Conservation (phyloP, 2,797 vertebrate genomes). For the Borostomias antarcticus region DNA sequence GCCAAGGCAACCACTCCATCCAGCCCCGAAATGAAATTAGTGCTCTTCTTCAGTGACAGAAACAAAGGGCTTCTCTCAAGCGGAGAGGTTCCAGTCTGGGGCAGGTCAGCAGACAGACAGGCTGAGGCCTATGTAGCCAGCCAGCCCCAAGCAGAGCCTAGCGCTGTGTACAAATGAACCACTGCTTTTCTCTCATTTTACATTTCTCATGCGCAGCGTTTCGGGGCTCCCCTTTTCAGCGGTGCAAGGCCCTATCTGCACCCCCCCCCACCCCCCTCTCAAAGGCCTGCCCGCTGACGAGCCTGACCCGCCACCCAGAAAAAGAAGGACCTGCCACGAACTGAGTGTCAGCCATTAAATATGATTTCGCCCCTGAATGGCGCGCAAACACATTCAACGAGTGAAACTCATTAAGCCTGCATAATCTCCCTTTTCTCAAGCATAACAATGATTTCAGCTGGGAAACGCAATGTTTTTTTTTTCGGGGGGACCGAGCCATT, state of each 20-base stretch:
- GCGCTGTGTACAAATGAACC: conserved; percentile 72
- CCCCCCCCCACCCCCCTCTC: conserved; percentile 63
- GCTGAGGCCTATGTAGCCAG: conserved; percentile 48
- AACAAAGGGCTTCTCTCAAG: conserved; percentile 68
- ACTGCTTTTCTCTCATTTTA: conserved; percentile 70
- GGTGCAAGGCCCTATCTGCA: conserved; percentile 71
- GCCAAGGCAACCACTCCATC: conserved; percentile 91
- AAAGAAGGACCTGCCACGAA: conserved; percentile 76
- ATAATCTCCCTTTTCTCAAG: conserved; percentile 85
- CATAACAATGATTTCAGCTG: conserved; percentile 85
- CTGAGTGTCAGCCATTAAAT: conserved; percentile 84
- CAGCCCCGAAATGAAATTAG: conserved; percentile 72
- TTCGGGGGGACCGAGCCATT: conserved; percentile 75
- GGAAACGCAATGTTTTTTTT: conserved; percentile 78
- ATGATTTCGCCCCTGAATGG: conserved; percentile 84
- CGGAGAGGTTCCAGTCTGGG: conserved; percentile 69
- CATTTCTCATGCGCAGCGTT: conserved; percentile 73
- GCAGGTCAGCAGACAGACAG: conserved; percentile 65
- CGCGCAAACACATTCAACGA: conserved; percentile 76
- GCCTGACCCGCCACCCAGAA: conserved; percentile 78
- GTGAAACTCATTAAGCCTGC: conserved; percentile 82
- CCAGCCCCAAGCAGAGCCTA: conserved; percentile 43
- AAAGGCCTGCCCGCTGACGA: conserved; percentile 71
- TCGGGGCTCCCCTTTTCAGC: conserved; percentile 73
- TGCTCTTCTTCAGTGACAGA: conserved; percentile 61